These are phyloP conservation scores for Glomeris maerens DNA, from an alignment of 1,140 invertebrate genomes.

Conservation along the genomic window DNA sequence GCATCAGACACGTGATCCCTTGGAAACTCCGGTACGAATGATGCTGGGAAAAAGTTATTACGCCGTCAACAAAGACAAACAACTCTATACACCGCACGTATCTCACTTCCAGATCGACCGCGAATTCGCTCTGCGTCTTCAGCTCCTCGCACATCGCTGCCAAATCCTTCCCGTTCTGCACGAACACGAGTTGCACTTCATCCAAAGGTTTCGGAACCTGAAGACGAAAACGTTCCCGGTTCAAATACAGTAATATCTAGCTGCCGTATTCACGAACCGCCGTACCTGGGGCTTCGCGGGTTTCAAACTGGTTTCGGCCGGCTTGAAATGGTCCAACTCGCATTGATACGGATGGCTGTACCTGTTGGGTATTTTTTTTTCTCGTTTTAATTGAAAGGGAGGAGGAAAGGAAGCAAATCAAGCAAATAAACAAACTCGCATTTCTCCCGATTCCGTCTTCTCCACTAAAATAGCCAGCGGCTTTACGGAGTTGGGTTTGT, in stretches of 20 bases:
- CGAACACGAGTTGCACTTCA: slow-evolving; percentile 47
- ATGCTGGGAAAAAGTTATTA: slow-evolving; percentile 37
- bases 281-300: not conserved
- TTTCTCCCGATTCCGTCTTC: slow-evolving; percentile 42
- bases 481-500: slow-evolving; percentile 77
- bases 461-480: slow-evolving; percentile 57
- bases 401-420: not conserved
- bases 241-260: too few species aligned
- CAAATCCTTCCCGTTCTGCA: slow-evolving; percentile 51
- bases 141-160: slow-evolving; percentile 50
- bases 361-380: slow-evolving; percentile 30
- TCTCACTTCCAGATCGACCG: slow-evolving; percentile 65
- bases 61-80: not conserved
- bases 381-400: slow-evolving; percentile 22
- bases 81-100: not conserved
- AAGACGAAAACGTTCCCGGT: not conserved
- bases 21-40: slow-evolving; percentile 68
- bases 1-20: slow-evolving; percentile 50
- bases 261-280: too few species aligned
- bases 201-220: slow-evolving; percentile 34
- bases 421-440: slow-evolving; percentile 20
- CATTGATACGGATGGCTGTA: slow-evolving; percentile 79
- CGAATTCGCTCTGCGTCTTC: slow-evolving; percentile 50
- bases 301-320: slow-evolving; percentile 15
- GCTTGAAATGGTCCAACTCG: slow-evolving; percentile 50